Percentiles rank a stretch among this genome's conserved stretches.
phyloP scores from a whole-genome alignment of 2,888 invertebrate species.

The Teleiodes luculella region DNA sequence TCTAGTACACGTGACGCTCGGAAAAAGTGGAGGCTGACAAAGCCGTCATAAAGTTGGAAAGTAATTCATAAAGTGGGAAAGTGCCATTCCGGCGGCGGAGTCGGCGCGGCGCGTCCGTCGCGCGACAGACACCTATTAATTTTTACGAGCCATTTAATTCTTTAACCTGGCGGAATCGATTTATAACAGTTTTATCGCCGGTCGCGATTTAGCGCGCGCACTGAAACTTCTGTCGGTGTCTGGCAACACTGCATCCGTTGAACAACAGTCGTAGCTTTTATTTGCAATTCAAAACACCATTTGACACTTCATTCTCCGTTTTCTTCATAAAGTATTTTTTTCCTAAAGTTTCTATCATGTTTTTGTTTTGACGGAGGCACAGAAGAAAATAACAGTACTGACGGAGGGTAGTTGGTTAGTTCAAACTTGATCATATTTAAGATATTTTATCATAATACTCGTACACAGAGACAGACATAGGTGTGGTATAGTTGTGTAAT shows the following conservation, averaged over 20 bases:
- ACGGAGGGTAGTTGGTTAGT: too few relatives aligned
- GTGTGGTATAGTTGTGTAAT: too few relatives aligned
- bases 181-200: slow-evolving; percentile 67
- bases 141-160: slow-evolving; percentile 75
- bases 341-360: too few relatives aligned
- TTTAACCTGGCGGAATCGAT: slow-evolving; percentile 73
- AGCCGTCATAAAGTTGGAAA: slow-evolving; percentile 67
- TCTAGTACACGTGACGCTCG: slow-evolving; percentile 68
- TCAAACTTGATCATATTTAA: too few relatives aligned
- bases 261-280: slow-evolving; percentile 40
- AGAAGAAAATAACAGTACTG: too few relatives aligned
- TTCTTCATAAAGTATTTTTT: background rate
- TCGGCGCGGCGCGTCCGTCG: slow-evolving; percentile 37
- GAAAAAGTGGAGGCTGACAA: slow-evolving; percentile 60
- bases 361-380: too few relatives aligned
- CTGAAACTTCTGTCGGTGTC: slow-evolving; percentile 63
- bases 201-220: slow-evolving; percentile 57
- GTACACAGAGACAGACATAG: too few relatives aligned
- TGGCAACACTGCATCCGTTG: slow-evolving; percentile 26
- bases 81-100: slow-evolving; percentile 45
- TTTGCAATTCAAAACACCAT: slow-evolving; percentile 33
- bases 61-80: slow-evolving; percentile 69
- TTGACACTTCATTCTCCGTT: background rate
- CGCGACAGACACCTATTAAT: slow-evolving; percentile 68
- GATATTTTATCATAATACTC: too few relatives aligned